Evolutionary conservation across 2,888 invertebrate species (phyloP).

Genomic region (Gymnoscelis rufifasciata): DNA sequence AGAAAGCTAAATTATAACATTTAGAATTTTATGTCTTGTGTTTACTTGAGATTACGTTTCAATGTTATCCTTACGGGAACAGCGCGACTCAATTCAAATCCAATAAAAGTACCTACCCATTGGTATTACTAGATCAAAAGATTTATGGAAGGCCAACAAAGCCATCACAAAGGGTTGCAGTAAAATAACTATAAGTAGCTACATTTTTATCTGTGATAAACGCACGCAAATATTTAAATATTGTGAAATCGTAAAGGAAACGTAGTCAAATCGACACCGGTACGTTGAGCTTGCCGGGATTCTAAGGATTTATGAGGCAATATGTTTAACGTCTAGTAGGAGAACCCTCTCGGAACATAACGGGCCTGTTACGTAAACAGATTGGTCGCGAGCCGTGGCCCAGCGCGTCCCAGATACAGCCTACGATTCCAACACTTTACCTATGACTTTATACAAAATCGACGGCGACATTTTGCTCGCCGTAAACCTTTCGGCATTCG

Average conservation of each 20-base stretch:
- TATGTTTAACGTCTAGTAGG: constrained; percentile 78
- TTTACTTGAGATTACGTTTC: too few relatives aligned
- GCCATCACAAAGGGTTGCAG: too few relatives aligned
- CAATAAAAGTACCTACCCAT: too few relatives aligned
- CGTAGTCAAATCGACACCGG: constrained; percentile 75
- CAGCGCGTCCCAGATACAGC: constrained; percentile 57
- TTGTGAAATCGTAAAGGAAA: constrained; percentile 69
- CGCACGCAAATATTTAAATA: constrained; percentile 56
- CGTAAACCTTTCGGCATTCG: constrained; percentile 43
- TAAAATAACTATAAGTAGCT: not conserved
- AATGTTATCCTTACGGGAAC: too few relatives aligned
- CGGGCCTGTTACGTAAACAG: constrained; percentile 78
- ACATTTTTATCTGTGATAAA: constrained; percentile 7
- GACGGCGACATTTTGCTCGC: constrained; percentile 45
- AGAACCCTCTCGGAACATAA: constrained; percentile 75
- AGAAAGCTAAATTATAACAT: too few relatives aligned
- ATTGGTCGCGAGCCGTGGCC: constrained; percentile 72
- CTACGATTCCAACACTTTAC: constrained; percentile 57
- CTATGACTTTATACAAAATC: constrained; percentile 48
- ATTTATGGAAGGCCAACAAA: too few relatives aligned
- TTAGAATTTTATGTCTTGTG: too few relatives aligned
- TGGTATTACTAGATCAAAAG: too few relatives aligned
- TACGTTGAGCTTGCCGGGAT: constrained; percentile 70
- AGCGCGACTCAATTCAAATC: too few relatives aligned
- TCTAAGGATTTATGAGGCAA: constrained; percentile 78